phyloP scores from a whole-genome alignment of 2,797 vertebrate species.

The Cichlasoma orientale region DNA sequence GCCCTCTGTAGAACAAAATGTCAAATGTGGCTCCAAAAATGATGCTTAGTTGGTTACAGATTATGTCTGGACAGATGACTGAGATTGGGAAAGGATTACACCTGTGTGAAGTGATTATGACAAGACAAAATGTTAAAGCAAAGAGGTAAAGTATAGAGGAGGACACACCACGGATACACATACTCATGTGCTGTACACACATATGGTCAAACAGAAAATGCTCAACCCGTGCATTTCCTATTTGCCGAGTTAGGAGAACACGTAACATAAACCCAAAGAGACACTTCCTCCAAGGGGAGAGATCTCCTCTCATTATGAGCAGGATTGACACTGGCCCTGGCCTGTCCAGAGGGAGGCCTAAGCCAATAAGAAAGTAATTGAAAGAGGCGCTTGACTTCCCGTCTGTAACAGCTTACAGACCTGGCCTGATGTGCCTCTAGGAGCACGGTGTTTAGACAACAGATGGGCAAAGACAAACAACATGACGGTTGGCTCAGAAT shows the following conservation, averaged over 20 bases:
- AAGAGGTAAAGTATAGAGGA: not conserved
- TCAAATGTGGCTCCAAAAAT: constrained; percentile 37
- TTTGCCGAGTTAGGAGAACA: constrained; percentile 73
- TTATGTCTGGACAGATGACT: constrained; percentile 27
- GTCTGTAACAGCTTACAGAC: constrained; percentile 74
- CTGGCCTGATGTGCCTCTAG: constrained; percentile 63
- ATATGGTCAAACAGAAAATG: constrained; percentile 21
- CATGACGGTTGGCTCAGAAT: constrained; percentile 54
- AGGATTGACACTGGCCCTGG: constrained; percentile 76
- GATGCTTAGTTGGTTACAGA: constrained; percentile 13
- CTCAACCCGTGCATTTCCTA: constrained; percentile 37
- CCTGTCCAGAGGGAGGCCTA: constrained; percentile 74
- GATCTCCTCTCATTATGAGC: constrained; percentile 80
- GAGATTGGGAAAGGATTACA: constrained; percentile 19
- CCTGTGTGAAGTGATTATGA: constrained; percentile 6
- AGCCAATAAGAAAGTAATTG: constrained; percentile 81
- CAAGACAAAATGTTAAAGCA: constrained; percentile 12
- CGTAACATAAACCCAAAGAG: constrained; percentile 74
- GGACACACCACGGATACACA: not conserved
- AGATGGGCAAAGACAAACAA: constrained; percentile 76
- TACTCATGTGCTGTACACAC: constrained; percentile 3
- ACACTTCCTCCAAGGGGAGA: constrained; percentile 74
- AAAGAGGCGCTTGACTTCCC: constrained; percentile 80
- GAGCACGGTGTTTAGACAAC: constrained; percentile 72
- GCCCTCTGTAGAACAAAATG: constrained; percentile 48